These are phyloP conservation scores for Diachasma alloeum DNA, from an alignment of 1,140 invertebrate genomes.

Conservation along the genomic window DNA sequence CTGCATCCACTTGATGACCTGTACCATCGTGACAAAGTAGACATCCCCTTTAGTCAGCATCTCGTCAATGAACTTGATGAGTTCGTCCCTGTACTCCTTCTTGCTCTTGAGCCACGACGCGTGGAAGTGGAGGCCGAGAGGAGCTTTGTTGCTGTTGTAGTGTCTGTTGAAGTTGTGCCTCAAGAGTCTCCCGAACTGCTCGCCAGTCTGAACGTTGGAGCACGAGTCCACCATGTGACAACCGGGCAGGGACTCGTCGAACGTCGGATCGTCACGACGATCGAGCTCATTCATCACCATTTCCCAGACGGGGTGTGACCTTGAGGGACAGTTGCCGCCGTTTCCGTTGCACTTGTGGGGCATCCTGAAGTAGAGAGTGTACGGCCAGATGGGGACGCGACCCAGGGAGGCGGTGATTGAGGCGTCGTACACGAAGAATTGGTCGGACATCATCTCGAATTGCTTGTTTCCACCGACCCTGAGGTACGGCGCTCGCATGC, in stretches of 20 bases:
- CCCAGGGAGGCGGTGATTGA: constrained; percentile 90
- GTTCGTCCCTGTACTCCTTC: constrained; percentile 89
- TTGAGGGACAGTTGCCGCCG: constrained; percentile 88
- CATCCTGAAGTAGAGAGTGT: constrained; percentile 94
- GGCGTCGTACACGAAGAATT: constrained; percentile 94
- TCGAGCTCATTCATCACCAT: constrained; percentile 96
- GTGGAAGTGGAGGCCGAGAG: constrained; percentile 94
- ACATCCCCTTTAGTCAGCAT: constrained; percentile 90
- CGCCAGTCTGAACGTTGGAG: constrained; percentile 88
- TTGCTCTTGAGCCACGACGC: constrained; percentile 95
- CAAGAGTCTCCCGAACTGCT: constrained; percentile 86
- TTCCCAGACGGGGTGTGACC: constrained; percentile 93
- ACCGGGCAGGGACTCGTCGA: constrained; percentile 89
- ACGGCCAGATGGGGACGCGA: constrained; percentile 93
- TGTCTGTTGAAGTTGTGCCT: constrained; percentile 95
- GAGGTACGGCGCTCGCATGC: constrained; percentile 88
- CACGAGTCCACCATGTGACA: constrained; percentile 95
- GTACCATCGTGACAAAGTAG: constrained; percentile 90
- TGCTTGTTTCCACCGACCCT: constrained; percentile 93
- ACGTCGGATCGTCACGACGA: constrained; percentile 88
- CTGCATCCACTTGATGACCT: constrained; percentile 98
- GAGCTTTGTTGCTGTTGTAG: constrained; percentile 90
- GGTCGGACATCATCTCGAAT: constrained; percentile 95
- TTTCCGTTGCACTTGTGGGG: constrained; percentile 95
- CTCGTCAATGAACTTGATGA: constrained; percentile 94